Base-by-base conservation (phyloP, 2,797 vertebrate genomes). In the Fistularia tabacaria region DNA sequence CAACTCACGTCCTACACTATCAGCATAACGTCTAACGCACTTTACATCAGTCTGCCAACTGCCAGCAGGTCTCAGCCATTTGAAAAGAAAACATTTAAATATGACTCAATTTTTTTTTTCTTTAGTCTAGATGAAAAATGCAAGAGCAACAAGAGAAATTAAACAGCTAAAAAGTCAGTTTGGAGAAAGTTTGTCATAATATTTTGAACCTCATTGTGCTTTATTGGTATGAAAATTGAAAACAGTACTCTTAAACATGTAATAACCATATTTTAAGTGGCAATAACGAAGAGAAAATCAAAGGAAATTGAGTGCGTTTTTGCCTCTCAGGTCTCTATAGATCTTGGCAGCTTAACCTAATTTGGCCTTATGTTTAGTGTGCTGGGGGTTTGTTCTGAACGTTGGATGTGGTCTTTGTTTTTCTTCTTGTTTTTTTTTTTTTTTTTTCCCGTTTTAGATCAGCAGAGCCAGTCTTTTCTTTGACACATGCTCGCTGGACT, bases 1-100 rank as follows among this genome's bases (percentile, higher is more conserved):
- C 84, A 88, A 87, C 76, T 83, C 79, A 78, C 72, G 73, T 84
- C 81, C 82, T 71, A 72, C 77, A 79, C 62, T 71, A 78, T 77
- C 62, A 49, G 65, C 54, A 69, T 48, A 57, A 74, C 49, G 64
- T 79, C 84, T 69, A 62, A 62, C 64, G 57, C 64, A 65, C 76
- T 84, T 82, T 76, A 82, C 75, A 80, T 83, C 83, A 84, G 77
- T 84, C 77, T 75, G 78, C 76, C 59, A 37, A 62, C 82, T 68
- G 72, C 81, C 82, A 79, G 60, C 80, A 86, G 83, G 81, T 87
- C 87, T 84, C 45, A 73, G 62, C 56, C 59, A 50, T 51, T 82
- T 73, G 55, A 55, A 73, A 69, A 67, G 61, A 78, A 79, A 82
- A 76, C 62, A 72, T 59, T 36, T 25, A 25, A 25, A 25, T 25